Conservation (phyloP, 2,888 invertebrate species). For the Himalopsyche kuldschensis region DNA sequence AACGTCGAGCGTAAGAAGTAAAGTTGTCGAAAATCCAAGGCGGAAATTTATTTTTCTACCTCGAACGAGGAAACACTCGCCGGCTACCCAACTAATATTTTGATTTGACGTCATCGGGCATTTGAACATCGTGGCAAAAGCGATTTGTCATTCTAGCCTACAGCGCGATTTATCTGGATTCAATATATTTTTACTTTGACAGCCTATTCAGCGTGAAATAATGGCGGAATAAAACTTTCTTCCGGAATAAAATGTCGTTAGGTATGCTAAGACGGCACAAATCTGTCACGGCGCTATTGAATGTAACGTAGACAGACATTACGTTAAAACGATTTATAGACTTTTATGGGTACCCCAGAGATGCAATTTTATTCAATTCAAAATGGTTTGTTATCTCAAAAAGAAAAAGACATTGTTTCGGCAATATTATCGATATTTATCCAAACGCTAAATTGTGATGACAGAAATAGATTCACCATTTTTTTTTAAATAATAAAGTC, state of each 20-base stretch:
- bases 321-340: background rate
- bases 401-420: too few relatives aligned
- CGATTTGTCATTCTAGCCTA: background rate
- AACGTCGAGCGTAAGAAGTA: slow-evolving; percentile 19
- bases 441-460: too few relatives aligned
- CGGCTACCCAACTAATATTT: background rate
- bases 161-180: background rate
- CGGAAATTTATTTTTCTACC: background rate
- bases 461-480: too few relatives aligned
- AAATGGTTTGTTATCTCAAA: background rate
- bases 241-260: background rate
- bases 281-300: background rate
- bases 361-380: background rate
- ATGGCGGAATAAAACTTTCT: background rate
- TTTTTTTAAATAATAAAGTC: too few relatives aligned
- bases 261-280: background rate
- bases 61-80: background rate
- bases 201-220: background rate
- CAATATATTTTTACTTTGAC: slow-evolving; percentile 1
- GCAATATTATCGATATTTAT: too few relatives aligned
- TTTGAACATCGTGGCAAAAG: background rate
- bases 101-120: background rate
- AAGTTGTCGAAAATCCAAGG: slow-evolving; percentile 12
- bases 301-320: background rate
- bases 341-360: background rate